These are phyloP conservation scores for Lymantria dispar DNA, from an alignment of 2,888 invertebrate genomes.

Conservation along the genomic window DNA sequence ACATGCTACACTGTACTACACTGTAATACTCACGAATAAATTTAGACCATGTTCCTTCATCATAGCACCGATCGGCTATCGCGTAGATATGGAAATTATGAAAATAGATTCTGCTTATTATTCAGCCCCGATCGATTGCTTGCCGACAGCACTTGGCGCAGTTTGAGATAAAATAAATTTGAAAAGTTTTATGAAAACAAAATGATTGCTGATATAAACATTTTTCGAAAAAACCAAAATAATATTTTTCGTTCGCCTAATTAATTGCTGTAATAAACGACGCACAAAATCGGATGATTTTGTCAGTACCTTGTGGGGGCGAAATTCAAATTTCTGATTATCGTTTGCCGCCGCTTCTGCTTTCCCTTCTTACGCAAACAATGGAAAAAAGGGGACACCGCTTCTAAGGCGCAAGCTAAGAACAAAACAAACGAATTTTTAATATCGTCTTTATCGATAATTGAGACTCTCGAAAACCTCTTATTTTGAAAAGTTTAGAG, in stretches of 20 bases:
- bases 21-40: conserved; percentile 80
- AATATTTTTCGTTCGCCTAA: conserved; percentile 67
- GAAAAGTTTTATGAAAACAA: conserved; percentile 47
- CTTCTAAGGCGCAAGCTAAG: conserved; percentile 70
- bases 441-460: conserved; percentile 82
- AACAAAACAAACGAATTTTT: conserved; percentile 83
- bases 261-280: conserved; percentile 75
- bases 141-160: conserved; percentile 28
- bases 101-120: conserved; percentile 58
- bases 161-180: conserved; percentile 33
- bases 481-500: conserved; percentile 80
- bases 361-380: conserved; percentile 75
- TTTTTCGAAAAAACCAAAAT: conserved; percentile 50
- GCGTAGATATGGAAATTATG: conserved; percentile 70
- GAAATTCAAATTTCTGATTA: conserved; percentile 80
- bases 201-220: conserved; percentile 54
- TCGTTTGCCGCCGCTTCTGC: conserved; percentile 68
- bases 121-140: conserved; percentile 26
- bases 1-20: conserved; percentile 72
- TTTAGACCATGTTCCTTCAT: conserved; percentile 76
- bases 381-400: conserved; percentile 76
- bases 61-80: conserved; percentile 63
- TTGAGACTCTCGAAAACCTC: conserved; percentile 81
- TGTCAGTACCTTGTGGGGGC: conserved; percentile 64
- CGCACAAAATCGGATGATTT: conserved; percentile 74